Evolutionary conservation across 92 coral and sea anemone species (phyloP).

Genomic region (Porites lobata): DNA sequence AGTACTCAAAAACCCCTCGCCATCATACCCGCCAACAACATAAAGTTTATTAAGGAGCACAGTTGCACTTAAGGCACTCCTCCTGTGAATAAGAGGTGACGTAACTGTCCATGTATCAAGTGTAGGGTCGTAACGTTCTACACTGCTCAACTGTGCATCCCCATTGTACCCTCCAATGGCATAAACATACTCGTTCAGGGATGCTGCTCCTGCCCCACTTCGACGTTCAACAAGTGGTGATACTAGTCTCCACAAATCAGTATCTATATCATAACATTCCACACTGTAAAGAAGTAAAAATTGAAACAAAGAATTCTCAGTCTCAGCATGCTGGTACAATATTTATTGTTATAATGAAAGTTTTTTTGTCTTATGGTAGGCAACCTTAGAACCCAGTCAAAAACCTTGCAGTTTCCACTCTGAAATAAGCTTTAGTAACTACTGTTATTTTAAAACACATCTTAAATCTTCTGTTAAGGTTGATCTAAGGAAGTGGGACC

Average conservation of each 20-base stretch:
- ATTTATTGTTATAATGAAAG: too few relatives aligned
- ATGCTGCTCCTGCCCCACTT: constrained; percentile 84
- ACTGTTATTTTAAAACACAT: too few relatives aligned
- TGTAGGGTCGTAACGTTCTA: constrained; percentile 76
- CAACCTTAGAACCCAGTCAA: too few relatives aligned
- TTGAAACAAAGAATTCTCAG: neutral
- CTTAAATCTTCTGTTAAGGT: too few relatives aligned
- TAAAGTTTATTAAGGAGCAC: constrained; percentile 70
- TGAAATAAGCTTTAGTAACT: too few relatives aligned
- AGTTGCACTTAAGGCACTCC: constrained; percentile 86
- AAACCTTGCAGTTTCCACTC: too few relatives aligned
- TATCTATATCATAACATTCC: constrained; percentile 74
- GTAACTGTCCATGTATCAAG: constrained; percentile 78
- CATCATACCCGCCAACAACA: constrained; percentile 89
- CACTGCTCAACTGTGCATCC: constrained; percentile 75
- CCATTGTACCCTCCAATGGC: constrained; percentile 86
- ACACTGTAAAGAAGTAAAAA: constrained; percentile 50
- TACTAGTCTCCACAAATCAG: constrained; percentile 71
- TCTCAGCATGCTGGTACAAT: neutral
- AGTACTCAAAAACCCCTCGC: constrained; percentile 79
- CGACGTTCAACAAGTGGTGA: constrained; percentile 79
- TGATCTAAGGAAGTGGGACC: too few relatives aligned
- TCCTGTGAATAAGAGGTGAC: constrained; percentile 61
- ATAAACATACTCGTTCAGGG: constrained; percentile 60
- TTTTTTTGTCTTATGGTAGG: too few relatives aligned